Percentiles rank a stretch among this genome's conserved stretches.
phyloP scores from a whole-genome alignment of 2,797 vertebrate species.

The Hypotaenidia okinawae region DNA sequence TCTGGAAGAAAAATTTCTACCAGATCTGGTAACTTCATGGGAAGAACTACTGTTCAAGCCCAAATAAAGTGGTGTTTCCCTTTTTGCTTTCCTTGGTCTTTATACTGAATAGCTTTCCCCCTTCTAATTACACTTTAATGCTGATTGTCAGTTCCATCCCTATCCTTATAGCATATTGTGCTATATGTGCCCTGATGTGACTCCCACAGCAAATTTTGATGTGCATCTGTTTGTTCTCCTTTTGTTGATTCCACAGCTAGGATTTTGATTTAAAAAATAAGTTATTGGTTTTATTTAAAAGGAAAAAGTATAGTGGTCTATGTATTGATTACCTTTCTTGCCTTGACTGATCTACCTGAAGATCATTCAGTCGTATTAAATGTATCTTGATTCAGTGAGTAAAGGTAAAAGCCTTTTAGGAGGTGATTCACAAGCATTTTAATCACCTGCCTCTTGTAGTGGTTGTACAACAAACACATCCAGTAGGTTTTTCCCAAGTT shows the following conservation, averaged over 20 bases:
- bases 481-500: not conserved
- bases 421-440: not conserved
- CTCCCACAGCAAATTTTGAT: not conserved
- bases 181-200: not conserved
- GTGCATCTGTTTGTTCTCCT: not conserved
- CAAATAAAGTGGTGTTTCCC: not conserved
- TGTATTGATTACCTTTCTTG: not conserved
- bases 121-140: not conserved
- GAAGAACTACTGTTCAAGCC: not conserved
- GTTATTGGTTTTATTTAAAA: not conserved
- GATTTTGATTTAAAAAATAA: conserved; percentile 28
- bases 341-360: not conserved
- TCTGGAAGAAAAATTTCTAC: not conserved
- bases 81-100: not conserved
- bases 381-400: not conserved
- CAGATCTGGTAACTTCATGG: not conserved
- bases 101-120: not conserved
- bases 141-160: not conserved
- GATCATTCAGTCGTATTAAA: not conserved
- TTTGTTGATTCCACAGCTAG: not conserved
- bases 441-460: conserved; percentile 14
- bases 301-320: not conserved
- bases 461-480: not conserved
- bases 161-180: not conserved
- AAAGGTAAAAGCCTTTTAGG: not conserved